Evolutionary conservation across 2,888 invertebrate genomes (phyloP).

Genomic region (Litoditis marina): DNA sequence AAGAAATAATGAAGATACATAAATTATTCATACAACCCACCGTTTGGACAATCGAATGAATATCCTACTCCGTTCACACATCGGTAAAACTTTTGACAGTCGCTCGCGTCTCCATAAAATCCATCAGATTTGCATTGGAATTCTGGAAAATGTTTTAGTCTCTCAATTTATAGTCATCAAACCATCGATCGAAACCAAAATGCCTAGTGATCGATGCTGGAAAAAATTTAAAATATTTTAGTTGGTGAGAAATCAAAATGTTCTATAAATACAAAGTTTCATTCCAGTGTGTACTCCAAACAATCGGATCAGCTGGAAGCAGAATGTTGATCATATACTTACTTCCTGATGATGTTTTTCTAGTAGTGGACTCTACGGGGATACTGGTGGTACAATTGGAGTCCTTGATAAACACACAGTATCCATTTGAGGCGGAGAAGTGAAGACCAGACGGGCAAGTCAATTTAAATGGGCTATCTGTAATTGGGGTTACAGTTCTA

Average conservation of each 20-base stretch:
- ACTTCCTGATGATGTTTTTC: conserved; percentile 13
- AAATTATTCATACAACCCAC: conserved; percentile 4
- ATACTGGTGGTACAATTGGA: too few species aligned
- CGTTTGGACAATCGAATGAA: conserved; percentile 57
- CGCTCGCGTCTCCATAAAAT: conserved; percentile 50
- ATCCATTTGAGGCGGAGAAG: conserved; percentile 41
- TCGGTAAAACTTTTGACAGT: conserved; percentile 50
- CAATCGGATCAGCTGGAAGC: too few species aligned
- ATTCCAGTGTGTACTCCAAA: too few species aligned
- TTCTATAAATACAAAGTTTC: too few species aligned
- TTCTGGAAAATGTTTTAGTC: too few species aligned
- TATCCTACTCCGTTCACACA: conserved; percentile 56
- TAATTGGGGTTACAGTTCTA: too few species aligned
- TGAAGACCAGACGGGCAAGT: conserved; percentile 50
- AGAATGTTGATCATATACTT: too few species aligned
- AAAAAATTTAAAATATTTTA: too few species aligned
- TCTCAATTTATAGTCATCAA: too few species aligned
- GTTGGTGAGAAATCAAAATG: too few species aligned
- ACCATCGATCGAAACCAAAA: too few species aligned
- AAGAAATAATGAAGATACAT: neutral
- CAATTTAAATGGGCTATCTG: conserved; percentile 35
- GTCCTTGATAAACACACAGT: conserved; percentile 34
- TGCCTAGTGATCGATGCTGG: too few species aligned
- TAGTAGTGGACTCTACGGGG: conserved; percentile 12
- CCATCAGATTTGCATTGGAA: conserved; percentile 55